Evolutionary conservation across 1,140 invertebrate genomes (phyloP).

Genomic region (Belonocnema kinseyi): DNA sequence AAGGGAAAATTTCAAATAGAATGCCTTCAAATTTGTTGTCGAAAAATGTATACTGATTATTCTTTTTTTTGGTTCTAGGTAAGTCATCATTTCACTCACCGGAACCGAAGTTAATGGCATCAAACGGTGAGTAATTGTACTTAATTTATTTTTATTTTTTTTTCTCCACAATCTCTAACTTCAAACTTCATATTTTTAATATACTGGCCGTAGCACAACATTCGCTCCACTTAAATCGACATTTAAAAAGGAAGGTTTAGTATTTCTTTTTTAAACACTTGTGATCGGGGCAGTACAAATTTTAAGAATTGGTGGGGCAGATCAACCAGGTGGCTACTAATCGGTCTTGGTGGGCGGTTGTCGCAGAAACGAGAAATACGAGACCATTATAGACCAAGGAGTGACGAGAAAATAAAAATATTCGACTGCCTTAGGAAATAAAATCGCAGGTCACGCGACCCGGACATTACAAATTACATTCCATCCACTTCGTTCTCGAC

Average conservation of each 20-base stretch:
- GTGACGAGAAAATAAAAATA: constrained; percentile 49
- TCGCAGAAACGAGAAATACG: constrained; percentile 42
- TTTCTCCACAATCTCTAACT: not conserved
- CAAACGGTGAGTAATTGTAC: constrained; percentile 2
- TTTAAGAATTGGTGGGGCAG: not conserved
- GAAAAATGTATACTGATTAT: constrained; percentile 23
- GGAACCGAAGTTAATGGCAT: constrained; percentile 24
- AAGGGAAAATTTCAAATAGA: not conserved
- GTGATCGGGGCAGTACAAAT: not conserved
- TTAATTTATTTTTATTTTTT: not conserved
- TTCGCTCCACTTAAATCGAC: not conserved
- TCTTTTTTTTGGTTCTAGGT: constrained; percentile 65
- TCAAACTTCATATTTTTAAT: not conserved
- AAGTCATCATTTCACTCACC: constrained; percentile 53
- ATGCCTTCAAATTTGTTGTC: not conserved
- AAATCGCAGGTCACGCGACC: constrained; percentile 60
- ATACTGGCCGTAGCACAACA: not conserved
- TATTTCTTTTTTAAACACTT: not conserved
- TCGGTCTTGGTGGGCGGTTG: constrained; percentile 38
- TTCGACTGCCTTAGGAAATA: constrained; percentile 41
- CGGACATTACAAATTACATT: constrained; percentile 41
- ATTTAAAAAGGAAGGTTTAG: not conserved
- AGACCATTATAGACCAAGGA: constrained; percentile 37
- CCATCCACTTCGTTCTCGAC: not conserved
- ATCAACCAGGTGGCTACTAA: constrained; percentile 42